Percentiles rank a stretch among this genome's conserved stretches.
Evolutionary conservation across 2,113 vertebrate species (phyloP).

Genomic region (Phyllostomus discolor): DNA sequence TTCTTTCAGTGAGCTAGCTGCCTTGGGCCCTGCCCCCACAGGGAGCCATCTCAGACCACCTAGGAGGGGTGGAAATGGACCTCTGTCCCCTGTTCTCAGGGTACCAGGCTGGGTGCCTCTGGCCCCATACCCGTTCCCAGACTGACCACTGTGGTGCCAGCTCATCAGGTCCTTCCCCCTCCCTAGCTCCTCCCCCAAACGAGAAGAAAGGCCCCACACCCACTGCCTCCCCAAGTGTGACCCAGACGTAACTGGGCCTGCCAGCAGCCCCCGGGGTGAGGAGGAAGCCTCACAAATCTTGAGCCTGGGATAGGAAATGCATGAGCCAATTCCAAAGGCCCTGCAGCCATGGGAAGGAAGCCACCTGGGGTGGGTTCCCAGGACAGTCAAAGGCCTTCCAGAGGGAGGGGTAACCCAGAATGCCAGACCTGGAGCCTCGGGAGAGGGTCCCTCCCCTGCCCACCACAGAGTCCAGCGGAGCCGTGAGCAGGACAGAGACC

Average conservation of each 20-base stretch:
- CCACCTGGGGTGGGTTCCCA: slow-evolving; percentile 13
- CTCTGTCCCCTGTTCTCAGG: not conserved
- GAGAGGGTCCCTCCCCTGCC: not conserved
- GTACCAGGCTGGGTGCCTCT: not conserved
- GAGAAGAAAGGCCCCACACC: not conserved
- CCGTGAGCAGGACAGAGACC: not conserved
- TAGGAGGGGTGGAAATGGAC: not conserved
- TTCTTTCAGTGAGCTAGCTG: not conserved
- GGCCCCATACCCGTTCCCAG: accelerated
- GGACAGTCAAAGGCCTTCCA: not conserved
- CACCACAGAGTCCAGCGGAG: not conserved
- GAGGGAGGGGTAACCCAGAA: not conserved
- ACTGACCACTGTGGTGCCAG: accelerated
- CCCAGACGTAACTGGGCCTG: not conserved
- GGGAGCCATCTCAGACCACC: not conserved
- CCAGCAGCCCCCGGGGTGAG: not conserved
- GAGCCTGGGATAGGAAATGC: slow-evolving; percentile 50
- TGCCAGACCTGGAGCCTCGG: not conserved
- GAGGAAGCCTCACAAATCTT: not conserved
- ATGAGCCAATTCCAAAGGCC: slow-evolving; percentile 53
- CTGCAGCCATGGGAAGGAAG: slow-evolving; percentile 47
- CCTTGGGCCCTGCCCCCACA: not conserved
- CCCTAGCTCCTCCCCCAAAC: not conserved
- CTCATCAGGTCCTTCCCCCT: not conserved
- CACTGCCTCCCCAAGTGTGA: not conserved